Conservation (phyloP, 2,888 invertebrate species). For the Druceiella hillmani region DNA sequence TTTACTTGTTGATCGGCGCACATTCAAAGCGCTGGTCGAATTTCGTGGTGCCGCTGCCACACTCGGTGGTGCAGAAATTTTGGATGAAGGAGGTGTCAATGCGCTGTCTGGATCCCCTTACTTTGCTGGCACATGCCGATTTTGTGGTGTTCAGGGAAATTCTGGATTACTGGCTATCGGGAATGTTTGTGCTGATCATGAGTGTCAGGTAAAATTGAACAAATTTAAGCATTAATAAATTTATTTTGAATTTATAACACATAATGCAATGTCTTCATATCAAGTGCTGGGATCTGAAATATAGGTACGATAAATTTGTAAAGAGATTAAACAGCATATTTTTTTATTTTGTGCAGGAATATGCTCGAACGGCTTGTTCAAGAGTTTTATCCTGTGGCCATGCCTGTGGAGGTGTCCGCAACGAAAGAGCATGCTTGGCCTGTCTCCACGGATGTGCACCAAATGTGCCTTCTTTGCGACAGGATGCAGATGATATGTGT, state of each 20-base stretch:
- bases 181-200: constrained; percentile 89
- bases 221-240: constrained; percentile 2
- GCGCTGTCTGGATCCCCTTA: constrained; percentile 33
- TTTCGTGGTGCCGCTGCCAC: constrained; percentile 76
- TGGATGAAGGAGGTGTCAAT: constrained; percentile 23
- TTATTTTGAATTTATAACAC: too few relatives aligned
- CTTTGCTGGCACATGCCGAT: constrained; percentile 74
- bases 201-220: constrained; percentile 68
- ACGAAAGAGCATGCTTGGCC: constrained; percentile 79
- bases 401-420: constrained; percentile 87
- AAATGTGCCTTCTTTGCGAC: constrained; percentile 69
- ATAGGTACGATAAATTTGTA: too few relatives aligned
- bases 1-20: constrained; percentile 87
- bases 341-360: too few relatives aligned
- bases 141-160: constrained; percentile 83
- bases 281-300: too few relatives aligned
- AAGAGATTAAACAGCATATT: too few relatives aligned
- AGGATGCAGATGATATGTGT: constrained; percentile 99
- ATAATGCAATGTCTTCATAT: too few relatives aligned
- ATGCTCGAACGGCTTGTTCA: constrained; percentile 75
- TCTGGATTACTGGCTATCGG: constrained; percentile 84
- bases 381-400: constrained; percentile 85
- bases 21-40: constrained; percentile 85
- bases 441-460: constrained; percentile 87
- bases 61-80: constrained; percentile 27